Evolutionary conservation across 2,113 vertebrate genomes (phyloP), one percentile per base, ranked within the genome.

Genomic region (Orientallactaga bullata): DNA sequence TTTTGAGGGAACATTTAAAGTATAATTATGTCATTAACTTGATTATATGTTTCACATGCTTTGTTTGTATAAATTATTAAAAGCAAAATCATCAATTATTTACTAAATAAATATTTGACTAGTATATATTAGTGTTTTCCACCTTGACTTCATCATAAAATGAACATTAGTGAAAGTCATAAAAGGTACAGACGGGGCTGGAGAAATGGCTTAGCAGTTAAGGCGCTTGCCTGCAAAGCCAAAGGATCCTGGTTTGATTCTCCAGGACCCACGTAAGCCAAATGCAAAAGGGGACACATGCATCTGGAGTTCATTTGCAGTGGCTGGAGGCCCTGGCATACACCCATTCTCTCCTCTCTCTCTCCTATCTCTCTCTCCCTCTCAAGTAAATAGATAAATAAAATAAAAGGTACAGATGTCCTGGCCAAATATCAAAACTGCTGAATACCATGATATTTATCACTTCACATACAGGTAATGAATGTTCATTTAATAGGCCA

Each of bases 81-180:
- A 93, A 77, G 0, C 4, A 55, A 32, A 55, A 26, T 85, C 68
- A 81, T 35, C 11, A 86, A n/a, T 32, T 79, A 72, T 71, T 86
- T 86, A 66, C n/a, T 32, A 28, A 63, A 81, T 95, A 86, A 84
- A 71, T 83, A 51, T 7, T 89, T 69, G 9, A 39, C 68, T 76
- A 13, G 58, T 72, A 61, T 58, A 74, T 35, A 1, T 5, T 42
- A 71, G 0, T 42, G 5, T 81, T 77, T 94, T 72, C 9, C 1
- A 71, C 2, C 18, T 21, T 90, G 13, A 81, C 37, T 5, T 81
- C 82, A 30, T 61, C 20, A 82, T 82, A 74, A 95, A 88, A 77
- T 91, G 68, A 94, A 77, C 37, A 68, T 58, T 2, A 85, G 7
- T 30, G 20, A 1, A 1, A 10, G 9, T 2, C 21, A 72, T 93